Base-by-base conservation (phyloP, 2,888 invertebrate species). In the Cataglyphis livida region DNA sequence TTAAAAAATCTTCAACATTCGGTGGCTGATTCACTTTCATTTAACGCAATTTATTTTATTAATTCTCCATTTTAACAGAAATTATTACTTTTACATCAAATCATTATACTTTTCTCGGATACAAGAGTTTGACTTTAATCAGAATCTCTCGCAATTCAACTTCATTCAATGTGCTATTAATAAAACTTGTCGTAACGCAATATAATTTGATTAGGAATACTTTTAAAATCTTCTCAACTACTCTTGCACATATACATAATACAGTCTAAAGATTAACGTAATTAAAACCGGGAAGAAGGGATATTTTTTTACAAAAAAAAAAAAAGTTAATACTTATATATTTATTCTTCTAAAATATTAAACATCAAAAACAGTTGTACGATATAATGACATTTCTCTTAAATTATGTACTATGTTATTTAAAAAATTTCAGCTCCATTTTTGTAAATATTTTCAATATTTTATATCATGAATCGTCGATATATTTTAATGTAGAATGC, bases 121-220 rank as follows among this genome's bases (percentile, higher is more conserved):
- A 38, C 54, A 38, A 70, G 21, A 51, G 57, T 41, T 59, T 41
- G n/a, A 78, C 32, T 70, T 68, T 57, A 41, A 70, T 78, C 21
- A 32, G 18, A 68, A 70, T 57, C 10, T 28, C 25, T 64, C 15
- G 6, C 48, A 35, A 74, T 75, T 64, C 21, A 62, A 51, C n/a
- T 7, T 51, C 3, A 3, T 35, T 38, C 9, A 32, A 54, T 57
- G 9, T 57, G 10, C 12, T 38, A 28, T n/a, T 35, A 38, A 76
- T 38, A 54, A n/a, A 38, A 3, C 15, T 78, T 38, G 9, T 4
- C 25, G 9, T 54, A 68, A 48, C 35, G 25, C 18, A 48, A 35
- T n/a, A 25, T 62, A 62, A 74, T 48, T 3, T 48, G 18, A 18
- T 35, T 35, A 12, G 44, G 41, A 61, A 74, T 44, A 21, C 9